Conservation (phyloP, 2,888 invertebrate species). For the Lycaena phlaeas region DNA sequence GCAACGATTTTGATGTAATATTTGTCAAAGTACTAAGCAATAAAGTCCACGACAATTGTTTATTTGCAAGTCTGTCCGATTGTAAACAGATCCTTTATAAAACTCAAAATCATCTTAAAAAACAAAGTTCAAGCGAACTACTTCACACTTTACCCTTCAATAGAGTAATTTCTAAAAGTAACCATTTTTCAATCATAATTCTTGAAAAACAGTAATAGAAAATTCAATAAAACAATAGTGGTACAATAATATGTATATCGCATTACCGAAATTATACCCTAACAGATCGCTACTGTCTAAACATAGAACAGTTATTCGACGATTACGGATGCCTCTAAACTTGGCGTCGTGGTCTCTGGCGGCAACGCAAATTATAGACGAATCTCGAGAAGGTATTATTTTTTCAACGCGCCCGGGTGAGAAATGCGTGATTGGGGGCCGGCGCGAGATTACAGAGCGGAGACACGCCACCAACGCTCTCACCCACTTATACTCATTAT, state of each 20-base stretch:
- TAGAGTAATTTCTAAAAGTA: neutral
- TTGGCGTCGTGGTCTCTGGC: constrained; percentile 4
- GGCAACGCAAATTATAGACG: constrained; percentile 62
- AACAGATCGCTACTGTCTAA: constrained; percentile 54
- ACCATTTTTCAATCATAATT: neutral
- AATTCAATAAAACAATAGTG: constrained; percentile 5
- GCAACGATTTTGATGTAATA: too few relatives aligned
- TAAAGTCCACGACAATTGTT: too few relatives aligned
- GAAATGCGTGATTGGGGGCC: constrained; percentile 70
- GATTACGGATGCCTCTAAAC: constrained; percentile 25
- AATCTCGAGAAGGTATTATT: constrained; percentile 66
- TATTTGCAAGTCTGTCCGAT: too few relatives aligned
- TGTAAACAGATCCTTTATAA: too few relatives aligned
- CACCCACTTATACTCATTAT: constrained; percentile 62
- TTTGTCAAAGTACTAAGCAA: too few relatives aligned
- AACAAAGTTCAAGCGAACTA: too few relatives aligned
- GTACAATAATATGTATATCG: constrained; percentile 12
- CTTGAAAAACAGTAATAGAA: neutral
- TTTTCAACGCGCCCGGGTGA: constrained; percentile 71
- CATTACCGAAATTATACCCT: constrained; percentile 30
- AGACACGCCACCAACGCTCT: constrained; percentile 61
- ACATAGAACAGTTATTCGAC: constrained; percentile 42
- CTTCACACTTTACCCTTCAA: neutral
- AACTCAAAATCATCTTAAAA: too few relatives aligned
- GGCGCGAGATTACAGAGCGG: constrained; percentile 63